Base-by-base conservation (phyloP, 2,113 vertebrate genomes). In the Orcinus orca region DNA sequence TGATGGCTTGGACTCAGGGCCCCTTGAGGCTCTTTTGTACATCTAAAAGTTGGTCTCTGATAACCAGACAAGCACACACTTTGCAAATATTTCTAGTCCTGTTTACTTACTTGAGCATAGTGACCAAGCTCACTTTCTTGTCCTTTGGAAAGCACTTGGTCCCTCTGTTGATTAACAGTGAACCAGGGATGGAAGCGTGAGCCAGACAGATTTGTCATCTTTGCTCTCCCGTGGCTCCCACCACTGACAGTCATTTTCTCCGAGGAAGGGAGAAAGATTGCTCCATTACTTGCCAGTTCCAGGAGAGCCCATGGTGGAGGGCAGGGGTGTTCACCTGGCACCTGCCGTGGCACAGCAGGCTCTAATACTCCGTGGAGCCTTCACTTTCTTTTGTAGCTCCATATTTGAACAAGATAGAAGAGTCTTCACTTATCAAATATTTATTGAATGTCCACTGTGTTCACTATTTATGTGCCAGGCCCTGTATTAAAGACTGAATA, bases 181-280 rank as follows among this genome's bases (percentile, higher is more conserved):
- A 97, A 94, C 63, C 76, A 85, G 58, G 53, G 81, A 96, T 58
- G 50, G 62, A 93, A 96, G 14, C 29, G 25, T 26, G 55, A 88
- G 65, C 90, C 96, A 96, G 70, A 55, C 13, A 79, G 33, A 88
- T 96, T 92, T 95, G 79, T 96, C 84, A 83, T 94, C 89, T 86
- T 93, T 90, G 29, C 81, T 81, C 26, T 96, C 80, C 67, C 62
- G 60, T 76, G 55, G 76, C 76, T 97, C 95, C 41, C 9, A 81
- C 70, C 50, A 10, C 81, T 62, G 44, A 88, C 20, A 84, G n/a
- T 60, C 29, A 8, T 68, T 95, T 90, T 93, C 79, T 88, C 50
- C n/a, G 92, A 73, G 65, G 71, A 93, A 86, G 20, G 68, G 29
- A 95, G 62, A 63, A 77, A 63, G 44, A 44, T 55, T 3, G 18